Conservation (phyloP, 2,797 vertebrate species). For the Oreochromis grahami region DNA sequence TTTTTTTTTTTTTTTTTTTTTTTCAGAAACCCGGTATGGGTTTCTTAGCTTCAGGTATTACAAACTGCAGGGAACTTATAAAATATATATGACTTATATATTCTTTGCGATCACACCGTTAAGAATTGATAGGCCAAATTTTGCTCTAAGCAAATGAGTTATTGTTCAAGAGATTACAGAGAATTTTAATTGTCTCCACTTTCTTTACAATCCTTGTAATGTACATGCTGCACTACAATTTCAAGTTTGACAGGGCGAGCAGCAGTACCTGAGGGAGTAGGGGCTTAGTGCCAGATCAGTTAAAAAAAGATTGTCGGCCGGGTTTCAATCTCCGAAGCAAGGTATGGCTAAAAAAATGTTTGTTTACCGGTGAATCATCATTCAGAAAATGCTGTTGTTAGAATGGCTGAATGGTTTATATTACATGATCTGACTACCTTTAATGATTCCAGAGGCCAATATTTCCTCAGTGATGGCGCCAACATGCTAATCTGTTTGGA, state of each 20-base stretch:
- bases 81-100: not conserved
- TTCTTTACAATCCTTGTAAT: not conserved
- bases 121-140: not conserved
- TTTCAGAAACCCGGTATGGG: not conserved
- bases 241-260: not conserved
- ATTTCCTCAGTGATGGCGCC: not conserved
- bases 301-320: not conserved
- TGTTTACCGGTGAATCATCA: not conserved
- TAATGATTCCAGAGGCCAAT: not conserved
- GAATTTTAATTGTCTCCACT: not conserved
- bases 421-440: conserved; percentile 5
- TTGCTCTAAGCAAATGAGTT: not conserved
- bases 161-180: not conserved
- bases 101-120: not conserved
- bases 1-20: not conserved
- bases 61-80: not conserved
- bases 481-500: not conserved
- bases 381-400: not conserved
- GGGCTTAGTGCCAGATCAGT: not conserved
- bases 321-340: not conserved
- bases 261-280: not conserved
- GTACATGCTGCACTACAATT: not conserved
- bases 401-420: not conserved
- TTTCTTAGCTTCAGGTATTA: not conserved
- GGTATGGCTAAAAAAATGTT: not conserved